phyloP scores from a whole-genome alignment of 2,888 invertebrate genomes.

The Drosophila formosana region DNA sequence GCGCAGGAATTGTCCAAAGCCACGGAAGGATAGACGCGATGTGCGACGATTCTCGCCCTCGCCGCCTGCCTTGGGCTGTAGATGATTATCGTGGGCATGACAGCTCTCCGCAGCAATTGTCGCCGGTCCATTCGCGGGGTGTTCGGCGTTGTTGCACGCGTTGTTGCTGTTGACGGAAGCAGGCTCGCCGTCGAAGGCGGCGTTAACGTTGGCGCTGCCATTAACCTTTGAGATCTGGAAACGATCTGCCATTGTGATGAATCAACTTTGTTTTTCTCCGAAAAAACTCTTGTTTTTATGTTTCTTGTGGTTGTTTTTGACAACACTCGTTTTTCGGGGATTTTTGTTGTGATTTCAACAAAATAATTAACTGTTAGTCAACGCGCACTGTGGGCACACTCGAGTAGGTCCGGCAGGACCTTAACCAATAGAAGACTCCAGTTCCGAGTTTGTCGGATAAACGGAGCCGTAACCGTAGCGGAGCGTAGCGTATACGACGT shows the following conservation, averaged over 20 bases:
- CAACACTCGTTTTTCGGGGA: slow-evolving; percentile 20
- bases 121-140: slow-evolving; percentile 36
- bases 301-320: slow-evolving; percentile 17
- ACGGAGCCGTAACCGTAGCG: slow-evolving; percentile 16
- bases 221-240: slow-evolving; percentile 81
- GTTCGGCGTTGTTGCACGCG: slow-evolving; percentile 29
- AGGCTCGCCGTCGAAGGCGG: slow-evolving; percentile 60
- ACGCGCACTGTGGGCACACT: slow-evolving; percentile 25
- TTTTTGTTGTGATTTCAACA: slow-evolving; percentile 14
- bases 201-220: slow-evolving; percentile 59
- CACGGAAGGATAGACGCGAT: slow-evolving; percentile 78
- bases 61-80: slow-evolving; percentile 64
- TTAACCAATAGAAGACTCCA: slow-evolving; percentile 11
- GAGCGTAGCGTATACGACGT: slow-evolving; percentile 37
- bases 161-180: slow-evolving; percentile 29
- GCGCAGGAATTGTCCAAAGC: slow-evolving; percentile 79
- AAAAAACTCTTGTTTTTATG: slow-evolving; percentile 16
- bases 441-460: slow-evolving; percentile 10
- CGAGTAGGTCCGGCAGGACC: slow-evolving; percentile 29
- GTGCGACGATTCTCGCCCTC: slow-evolving; percentile 65
- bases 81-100: slow-evolving; percentile 55
- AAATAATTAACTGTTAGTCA: slow-evolving; percentile 9
- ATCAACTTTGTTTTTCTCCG: slow-evolving; percentile 29
- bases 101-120: slow-evolving; percentile 30
- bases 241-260: slow-evolving; percentile 75